Evolutionary conservation across 1,140 invertebrate species (phyloP).

Genomic region (Aphaenogaster floridana): DNA sequence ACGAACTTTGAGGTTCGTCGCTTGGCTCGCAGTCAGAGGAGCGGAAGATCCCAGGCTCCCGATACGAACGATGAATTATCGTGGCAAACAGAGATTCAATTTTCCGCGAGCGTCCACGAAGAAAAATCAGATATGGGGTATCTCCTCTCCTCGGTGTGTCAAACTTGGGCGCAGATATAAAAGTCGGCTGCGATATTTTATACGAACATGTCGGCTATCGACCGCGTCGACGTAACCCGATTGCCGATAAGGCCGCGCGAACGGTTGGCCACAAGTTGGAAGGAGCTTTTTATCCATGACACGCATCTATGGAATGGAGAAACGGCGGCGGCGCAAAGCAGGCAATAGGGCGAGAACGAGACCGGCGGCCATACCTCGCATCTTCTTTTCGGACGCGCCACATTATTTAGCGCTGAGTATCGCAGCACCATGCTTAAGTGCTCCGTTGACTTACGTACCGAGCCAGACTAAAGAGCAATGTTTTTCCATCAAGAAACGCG

Average conservation of each 20-base stretch:
- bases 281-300: conserved; percentile 62
- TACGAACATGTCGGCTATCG: conserved; percentile 61
- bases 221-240: conserved; percentile 33
- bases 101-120: conserved; percentile 57
- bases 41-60: conserved; percentile 30
- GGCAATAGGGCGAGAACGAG: conserved; percentile 62
- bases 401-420: conserved; percentile 79
- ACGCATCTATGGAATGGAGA: conserved; percentile 50
- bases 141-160: conserved; percentile 47
- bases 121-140: conserved; percentile 60
- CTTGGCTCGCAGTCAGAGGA: conserved; percentile 21
- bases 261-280: conserved; percentile 47
- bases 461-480: conserved; percentile 78
- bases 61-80: conserved; percentile 62
- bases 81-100: conserved; percentile 64
- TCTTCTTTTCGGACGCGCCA: conserved; percentile 70
- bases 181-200: conserved; percentile 61
- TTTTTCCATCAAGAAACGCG: conserved; percentile 66
- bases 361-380: conserved; percentile 60
- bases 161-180: conserved; percentile 58
- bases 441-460: conserved; percentile 79
- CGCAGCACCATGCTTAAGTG: conserved; percentile 78
- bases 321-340: conserved; percentile 38
- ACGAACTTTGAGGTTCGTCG: conserved; percentile 49
- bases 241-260: conserved; percentile 28